phyloP scores from a whole-genome alignment of 2,113 vertebrate genomes.

The Cynoglossus semilaevis region DNA sequence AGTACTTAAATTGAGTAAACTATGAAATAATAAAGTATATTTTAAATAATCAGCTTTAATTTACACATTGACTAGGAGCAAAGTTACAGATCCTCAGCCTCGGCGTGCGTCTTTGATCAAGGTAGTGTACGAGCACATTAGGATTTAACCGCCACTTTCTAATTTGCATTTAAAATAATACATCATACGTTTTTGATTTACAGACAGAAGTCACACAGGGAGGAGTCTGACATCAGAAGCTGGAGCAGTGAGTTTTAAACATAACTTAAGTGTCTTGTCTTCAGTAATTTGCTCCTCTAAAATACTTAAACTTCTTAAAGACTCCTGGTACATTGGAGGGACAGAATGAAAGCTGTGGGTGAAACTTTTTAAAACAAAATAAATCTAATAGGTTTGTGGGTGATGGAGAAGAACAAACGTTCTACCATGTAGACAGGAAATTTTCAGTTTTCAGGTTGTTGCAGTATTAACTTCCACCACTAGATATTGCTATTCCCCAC shows the following conservation, averaged over 20 bases:
- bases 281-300: background rate
- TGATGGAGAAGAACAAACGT: too few species aligned
- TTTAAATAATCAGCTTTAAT: background rate
- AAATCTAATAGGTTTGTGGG: too few species aligned
- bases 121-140: constrained; percentile 41
- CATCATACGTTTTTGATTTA: constrained; percentile 12
- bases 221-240: constrained; percentile 56
- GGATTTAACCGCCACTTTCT: background rate
- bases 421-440: too few species aligned
- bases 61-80: constrained; percentile 59
- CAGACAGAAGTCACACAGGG: constrained; percentile 51
- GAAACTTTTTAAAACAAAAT: too few species aligned
- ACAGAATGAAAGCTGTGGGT: too few species aligned
- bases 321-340: too few species aligned
- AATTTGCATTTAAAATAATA: background rate
- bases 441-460: too few species aligned
- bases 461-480: too few species aligned
- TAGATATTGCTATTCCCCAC: too few species aligned
- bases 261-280: too few species aligned
- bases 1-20: constrained; percentile 21
- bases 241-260: constrained; percentile 40
- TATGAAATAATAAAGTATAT: background rate
- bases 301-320: too few species aligned
- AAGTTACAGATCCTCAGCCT: constrained; percentile 39
- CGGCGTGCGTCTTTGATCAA: constrained; percentile 62